These are phyloP conservation scores for Drosophila baimaii DNA, from an alignment of 1,140 invertebrate species.

Conservation along the genomic window DNA sequence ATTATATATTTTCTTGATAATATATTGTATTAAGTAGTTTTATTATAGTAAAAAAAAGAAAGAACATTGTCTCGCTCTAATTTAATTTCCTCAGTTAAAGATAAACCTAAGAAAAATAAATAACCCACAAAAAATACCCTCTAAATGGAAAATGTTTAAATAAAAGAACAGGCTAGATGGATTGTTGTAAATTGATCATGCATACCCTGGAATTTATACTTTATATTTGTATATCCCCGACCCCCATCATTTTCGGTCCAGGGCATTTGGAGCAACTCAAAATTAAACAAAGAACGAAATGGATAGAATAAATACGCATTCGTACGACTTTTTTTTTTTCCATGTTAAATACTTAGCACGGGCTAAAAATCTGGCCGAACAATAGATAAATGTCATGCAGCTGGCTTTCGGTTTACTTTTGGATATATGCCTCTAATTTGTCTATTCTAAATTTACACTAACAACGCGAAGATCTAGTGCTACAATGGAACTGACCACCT, in stretches of 20 bases:
- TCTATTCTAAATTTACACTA: conserved; percentile 66
- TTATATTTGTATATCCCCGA: not conserved
- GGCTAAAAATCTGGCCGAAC: conserved; percentile 53
- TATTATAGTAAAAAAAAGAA: too few species aligned
- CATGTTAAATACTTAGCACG: conserved; percentile 62
- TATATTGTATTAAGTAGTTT: too few species aligned
- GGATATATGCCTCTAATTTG: conserved; percentile 64
- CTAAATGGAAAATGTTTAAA: too few species aligned
- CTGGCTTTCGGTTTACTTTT: conserved; percentile 49
- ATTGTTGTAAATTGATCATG: not conserved
- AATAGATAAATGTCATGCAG: conserved; percentile 75
- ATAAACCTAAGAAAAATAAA: too few species aligned
- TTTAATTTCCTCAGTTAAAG: too few species aligned
- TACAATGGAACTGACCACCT: conserved; percentile 42
- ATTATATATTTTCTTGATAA: too few species aligned
- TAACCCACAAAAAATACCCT: too few species aligned
- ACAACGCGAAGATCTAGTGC: conserved; percentile 4
- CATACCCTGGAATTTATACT: not conserved
- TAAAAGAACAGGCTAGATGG: too few species aligned
- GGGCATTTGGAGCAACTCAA: conserved; percentile 7
- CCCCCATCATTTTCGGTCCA: not conserved
- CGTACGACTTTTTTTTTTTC: conserved; percentile 28
- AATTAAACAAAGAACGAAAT: conserved; percentile 37
- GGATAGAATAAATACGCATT: conserved; percentile 22
- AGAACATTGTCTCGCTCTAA: too few species aligned